phyloP scores from a whole-genome alignment of 2,888 invertebrate genomes.

The Tenodera sinensis region DNA sequence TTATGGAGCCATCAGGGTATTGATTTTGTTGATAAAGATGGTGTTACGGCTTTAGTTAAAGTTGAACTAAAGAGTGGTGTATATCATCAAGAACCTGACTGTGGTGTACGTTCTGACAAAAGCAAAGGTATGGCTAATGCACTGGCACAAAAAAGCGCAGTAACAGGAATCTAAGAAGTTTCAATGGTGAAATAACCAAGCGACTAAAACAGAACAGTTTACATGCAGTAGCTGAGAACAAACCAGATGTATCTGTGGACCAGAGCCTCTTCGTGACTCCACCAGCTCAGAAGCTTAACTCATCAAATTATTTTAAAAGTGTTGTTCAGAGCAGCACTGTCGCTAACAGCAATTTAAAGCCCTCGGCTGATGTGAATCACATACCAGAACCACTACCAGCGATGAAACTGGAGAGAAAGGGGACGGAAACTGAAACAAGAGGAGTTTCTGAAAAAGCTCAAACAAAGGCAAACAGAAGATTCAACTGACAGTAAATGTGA shows the following conservation, averaged over 20 bases:
- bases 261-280: not conserved
- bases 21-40: too few species aligned
- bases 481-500: too few species aligned
- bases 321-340: not conserved
- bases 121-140: conserved; percentile 3
- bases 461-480: too few species aligned
- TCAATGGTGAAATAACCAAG: not conserved
- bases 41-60: too few species aligned
- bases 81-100: conserved; percentile 16
- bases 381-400: too few species aligned
- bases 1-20: conserved; percentile 20
- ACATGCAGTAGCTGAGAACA: not conserved
- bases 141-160: conserved; percentile 9
- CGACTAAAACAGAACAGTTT: not conserved
- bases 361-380: too few species aligned
- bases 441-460: too few species aligned
- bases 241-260: not conserved
- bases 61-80: conserved; percentile 8
- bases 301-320: too few species aligned
- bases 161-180: conserved; percentile 1
- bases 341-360: too few species aligned
- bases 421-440: too few species aligned
- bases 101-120: conserved; percentile 1
- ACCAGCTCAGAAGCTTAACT: not conserved
- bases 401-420: too few species aligned